A percentile compares a stretch with the other conserved stretches of the same genome.
phyloP scores from a whole-genome alignment of 2,113 vertebrate genomes.

The Cyanoramphus novaezelandiae region DNA sequence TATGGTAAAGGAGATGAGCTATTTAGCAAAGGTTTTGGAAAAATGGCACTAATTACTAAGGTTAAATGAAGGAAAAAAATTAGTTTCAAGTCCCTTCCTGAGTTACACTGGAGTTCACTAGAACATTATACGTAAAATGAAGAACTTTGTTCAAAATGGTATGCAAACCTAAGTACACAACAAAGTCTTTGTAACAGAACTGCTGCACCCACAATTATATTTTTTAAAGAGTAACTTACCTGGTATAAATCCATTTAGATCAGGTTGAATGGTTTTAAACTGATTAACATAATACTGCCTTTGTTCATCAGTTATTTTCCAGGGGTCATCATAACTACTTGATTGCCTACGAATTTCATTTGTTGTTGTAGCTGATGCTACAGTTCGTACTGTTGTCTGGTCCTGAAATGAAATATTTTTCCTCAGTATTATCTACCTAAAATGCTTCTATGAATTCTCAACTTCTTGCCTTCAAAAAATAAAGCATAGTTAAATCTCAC shows the following conservation, averaged over 20 bases:
- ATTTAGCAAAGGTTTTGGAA: background rate
- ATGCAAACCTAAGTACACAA: background rate
- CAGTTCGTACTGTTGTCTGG: conserved; percentile 92
- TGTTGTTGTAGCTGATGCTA: conserved; percentile 86
- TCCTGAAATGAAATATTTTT: conserved; percentile 84
- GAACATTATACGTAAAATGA: background rate
- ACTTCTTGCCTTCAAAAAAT: conserved; percentile 63
- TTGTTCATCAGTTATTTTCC: conserved; percentile 99
- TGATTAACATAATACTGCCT: conserved; percentile 99
- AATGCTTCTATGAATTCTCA: conserved; percentile 49
- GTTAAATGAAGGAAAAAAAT: background rate
- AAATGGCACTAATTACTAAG: background rate
- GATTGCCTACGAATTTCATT: conserved; percentile 99
- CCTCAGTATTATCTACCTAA: conserved; percentile 76
- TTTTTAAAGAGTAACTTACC: conserved; percentile 79
- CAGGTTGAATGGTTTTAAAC: conserved; percentile 98
- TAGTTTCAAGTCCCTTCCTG: background rate
- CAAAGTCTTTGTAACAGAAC: conserved; percentile 17
- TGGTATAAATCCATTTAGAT: conserved; percentile 98
- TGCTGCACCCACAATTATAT: conserved; percentile 22
- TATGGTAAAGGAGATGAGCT: background rate
- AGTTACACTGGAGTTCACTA: background rate
- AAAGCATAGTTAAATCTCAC: conserved; percentile 60
- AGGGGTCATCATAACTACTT: conserved; percentile 95
- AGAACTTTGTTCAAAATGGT: background rate